Percentiles rank a stretch among this genome's conserved stretches.
Evolutionary conservation across 2,797 vertebrate genomes (phyloP).

Genomic region (Phyllotis vaccarum): DNA sequence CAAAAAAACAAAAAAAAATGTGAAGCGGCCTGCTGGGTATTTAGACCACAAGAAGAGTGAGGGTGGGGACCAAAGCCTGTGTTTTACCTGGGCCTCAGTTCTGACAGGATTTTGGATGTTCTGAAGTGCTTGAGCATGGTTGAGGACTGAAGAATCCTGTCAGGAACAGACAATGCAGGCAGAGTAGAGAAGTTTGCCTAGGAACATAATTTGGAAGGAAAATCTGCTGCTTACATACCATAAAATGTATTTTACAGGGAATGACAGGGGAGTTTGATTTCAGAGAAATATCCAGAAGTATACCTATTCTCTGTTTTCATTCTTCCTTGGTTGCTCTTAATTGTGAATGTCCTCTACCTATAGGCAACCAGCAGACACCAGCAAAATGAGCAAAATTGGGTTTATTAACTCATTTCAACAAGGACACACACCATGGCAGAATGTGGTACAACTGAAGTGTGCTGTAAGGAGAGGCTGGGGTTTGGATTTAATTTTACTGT

Average conservation of each 20-base stretch:
- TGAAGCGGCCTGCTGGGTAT: not conserved
- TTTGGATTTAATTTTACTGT: not conserved
- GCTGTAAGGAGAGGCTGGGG: not conserved
- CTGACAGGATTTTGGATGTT: not conserved
- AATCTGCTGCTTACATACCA: slow-evolving; percentile 10
- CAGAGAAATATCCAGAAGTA: not conserved
- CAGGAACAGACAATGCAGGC: not conserved
- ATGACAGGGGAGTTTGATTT: not conserved
- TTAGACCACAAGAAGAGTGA: not conserved
- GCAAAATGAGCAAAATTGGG: not conserved
- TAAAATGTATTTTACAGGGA: not conserved
- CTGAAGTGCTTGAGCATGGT: not conserved
- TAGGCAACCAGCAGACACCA: slow-evolving; percentile 1
- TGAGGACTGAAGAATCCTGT: not conserved
- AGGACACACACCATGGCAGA: not conserved
- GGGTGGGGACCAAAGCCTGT: not conserved
- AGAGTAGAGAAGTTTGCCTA: not conserved
- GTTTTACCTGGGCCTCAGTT: not conserved
- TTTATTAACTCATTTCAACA: not conserved
- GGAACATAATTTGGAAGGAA: not conserved
- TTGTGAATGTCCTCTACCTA: not conserved
- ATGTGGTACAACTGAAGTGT: not conserved
- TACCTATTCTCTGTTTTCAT: too few species aligned
- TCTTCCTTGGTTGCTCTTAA: not conserved
- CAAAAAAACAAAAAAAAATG: not conserved